Conservation (phyloP, 1,140 invertebrate genomes). For the Cydia strobilella region DNA sequence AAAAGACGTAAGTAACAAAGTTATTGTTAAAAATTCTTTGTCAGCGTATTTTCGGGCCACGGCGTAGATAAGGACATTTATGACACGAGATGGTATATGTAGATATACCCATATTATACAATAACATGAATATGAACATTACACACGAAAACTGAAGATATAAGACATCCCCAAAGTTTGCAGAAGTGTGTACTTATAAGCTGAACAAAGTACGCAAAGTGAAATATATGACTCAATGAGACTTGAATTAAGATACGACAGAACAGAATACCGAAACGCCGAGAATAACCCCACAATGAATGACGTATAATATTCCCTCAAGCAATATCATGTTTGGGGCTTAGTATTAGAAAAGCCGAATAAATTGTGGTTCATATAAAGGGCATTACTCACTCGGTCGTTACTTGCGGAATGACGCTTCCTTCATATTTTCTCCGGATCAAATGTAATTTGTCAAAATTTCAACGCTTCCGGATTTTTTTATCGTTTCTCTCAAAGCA, state of each 20-base stretch:
- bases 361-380: conserved; percentile 27
- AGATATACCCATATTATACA: no score
- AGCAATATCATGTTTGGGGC: conserved; percentile 13
- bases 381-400: conserved; percentile 17
- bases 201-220: no score
- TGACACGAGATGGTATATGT: no score
- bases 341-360: conserved; percentile 22
- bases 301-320: conserved; percentile 18
- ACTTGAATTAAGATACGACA: background rate
- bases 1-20: no score
- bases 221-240: background rate
- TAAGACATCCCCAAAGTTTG: no score
- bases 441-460: conserved; percentile 21
- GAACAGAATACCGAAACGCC: background rate
- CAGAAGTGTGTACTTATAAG: no score
- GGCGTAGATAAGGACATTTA: no score
- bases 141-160: no score
- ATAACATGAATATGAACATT: background rate
- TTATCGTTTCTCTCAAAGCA: background rate
- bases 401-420: background rate
- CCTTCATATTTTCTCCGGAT: conserved; percentile 18
- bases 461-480: background rate
- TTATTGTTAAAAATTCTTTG: no score
- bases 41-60: no score
- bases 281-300: conserved; percentile 4